Base-by-base conservation (phyloP, 2,888 invertebrate genomes). In the Poecilus cupreus region DNA sequence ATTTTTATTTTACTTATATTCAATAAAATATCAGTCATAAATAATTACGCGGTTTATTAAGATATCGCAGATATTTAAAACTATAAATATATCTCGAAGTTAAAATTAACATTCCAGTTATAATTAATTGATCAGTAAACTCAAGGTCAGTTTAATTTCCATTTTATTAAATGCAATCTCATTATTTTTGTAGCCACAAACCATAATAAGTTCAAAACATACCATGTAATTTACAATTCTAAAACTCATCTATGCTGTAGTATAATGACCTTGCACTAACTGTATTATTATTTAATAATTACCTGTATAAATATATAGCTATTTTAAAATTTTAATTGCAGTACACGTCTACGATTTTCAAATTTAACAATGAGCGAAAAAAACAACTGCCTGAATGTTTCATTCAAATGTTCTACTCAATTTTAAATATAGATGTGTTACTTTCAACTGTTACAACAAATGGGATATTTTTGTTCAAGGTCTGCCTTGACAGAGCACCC, bases 401-500 rank as follows among this genome's bases (percentile, higher is more conserved):
- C 60, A 60, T 54, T 22, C 54, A 54, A 24, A 24, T 26, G 32
- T 24, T 60, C 60, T 46, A 46, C 13, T 46, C 46, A 46, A 46
- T 13, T 46, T 13, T 51, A 51, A 18, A 18, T 18, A 51, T 51
- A 51, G 51, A 51, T 43, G n/a, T 10, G 32, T 8, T 8, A 13
- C 60, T 60, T 60, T 60, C 60, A 22, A 43, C 11, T 43, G 18
- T 16, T 51, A 32, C 10, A 37, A 60, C 32, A 32, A 60, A 68
- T 18, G 37, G 11, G 13, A 32, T 54, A 76, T 54, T 76, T 76
- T 39, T 32, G 76, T 57, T 6, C 76, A 51, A 54, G 76, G 76
- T 20, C 37, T 26, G 32, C 76, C 76, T 76, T 57, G 76, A 76
- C n/a, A 51, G 13, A 43, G 32, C 43, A 72, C 72, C 72, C 72